Base-by-base conservation (phyloP, 2,113 vertebrate species). In the Triplophysa rosa region DNA sequence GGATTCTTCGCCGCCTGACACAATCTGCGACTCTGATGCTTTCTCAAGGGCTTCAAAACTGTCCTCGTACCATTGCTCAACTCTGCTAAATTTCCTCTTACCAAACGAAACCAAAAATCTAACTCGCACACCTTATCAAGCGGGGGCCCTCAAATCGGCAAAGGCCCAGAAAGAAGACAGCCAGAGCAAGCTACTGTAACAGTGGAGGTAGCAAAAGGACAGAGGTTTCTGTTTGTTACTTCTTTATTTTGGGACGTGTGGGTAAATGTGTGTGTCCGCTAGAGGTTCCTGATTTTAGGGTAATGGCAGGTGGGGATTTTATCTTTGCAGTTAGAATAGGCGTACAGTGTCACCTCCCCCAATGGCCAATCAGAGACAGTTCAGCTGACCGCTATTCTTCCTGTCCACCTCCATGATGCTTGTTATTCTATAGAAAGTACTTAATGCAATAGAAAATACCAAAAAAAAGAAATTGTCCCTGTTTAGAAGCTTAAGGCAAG, bases 41-140 rank as follows among this genome's bases (percentile, higher is more conserved):
- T 88, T 90, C 90, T 91, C 83, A 86, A 88, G 89, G 87, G 86
- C 89, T 93, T 93, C 91, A 94, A 94, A 94, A 93, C 89, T 75
- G 91, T 91, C 90, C 89, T 71, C 73, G 86, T 88, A 88, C 86
- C 93, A 93, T 94, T 93, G 92, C 92, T 93, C 91, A 93, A 93
- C 88, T 86, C 91, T 91, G 88, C 88, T 87, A 92, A 93, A 92
- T 93, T 92, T 93, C 91, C 91, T 93, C 90, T 91, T 90, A 83
- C 84, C 89, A 89, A 91, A 92, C 89, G 84, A 90, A 90, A 88
- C 82, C 78, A 70, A 86, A 89, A 85, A 84, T 84, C 68, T 66
- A 65, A 21, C 56, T 45, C 77, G 61, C 40, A 42, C 69, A 83
- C 76, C 79, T 79, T 62, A 83, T 67, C 45, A 62, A 66, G 37